A percentile compares a stretch with the other conserved stretches of the same genome.
Evolutionary conservation across 2,113 vertebrate species (phyloP).

Genomic region (Entosphenus tridentatus): DNA sequence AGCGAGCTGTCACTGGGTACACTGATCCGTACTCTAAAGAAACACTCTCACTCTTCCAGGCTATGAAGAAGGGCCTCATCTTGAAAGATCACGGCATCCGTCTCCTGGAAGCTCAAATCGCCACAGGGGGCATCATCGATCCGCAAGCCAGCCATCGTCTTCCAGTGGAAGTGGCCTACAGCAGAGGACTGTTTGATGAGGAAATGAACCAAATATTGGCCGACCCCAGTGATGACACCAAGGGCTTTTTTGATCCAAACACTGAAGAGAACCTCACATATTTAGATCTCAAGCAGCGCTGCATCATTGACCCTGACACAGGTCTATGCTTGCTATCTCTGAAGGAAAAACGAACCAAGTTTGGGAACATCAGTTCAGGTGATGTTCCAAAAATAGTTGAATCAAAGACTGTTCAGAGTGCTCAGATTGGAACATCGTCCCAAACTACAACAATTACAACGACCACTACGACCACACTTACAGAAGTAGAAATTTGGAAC

Average conservation of each 20-base stretch:
- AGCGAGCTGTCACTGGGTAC: conserved; percentile 30
- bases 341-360: conserved; percentile 17
- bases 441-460: conserved; percentile 14
- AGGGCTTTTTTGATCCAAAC: conserved; percentile 37
- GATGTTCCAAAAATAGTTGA: conserved; percentile 18
- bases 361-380: conserved; percentile 19
- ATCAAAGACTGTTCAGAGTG: no score
- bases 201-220: conserved; percentile 18
- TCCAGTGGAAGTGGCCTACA: conserved; percentile 22
- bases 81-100: conserved; percentile 23
- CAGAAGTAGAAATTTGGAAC: no score
- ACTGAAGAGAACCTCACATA: conserved; percentile 32
- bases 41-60: conserved; percentile 30
- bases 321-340: conserved; percentile 25
- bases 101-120: conserved; percentile 31
- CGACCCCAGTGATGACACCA: conserved; percentile 22
- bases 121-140: conserved; percentile 27
- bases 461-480: no score
- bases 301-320: conserved; percentile 19
- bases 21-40: conserved; percentile 21
- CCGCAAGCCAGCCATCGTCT: conserved; percentile 19
- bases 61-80: conserved; percentile 27
- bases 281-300: conserved; percentile 25
- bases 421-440: no score
- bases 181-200: conserved; percentile 19